phyloP scores from a whole-genome alignment of 2,113 vertebrate species.

The cat (Felis catus) region DNA sequence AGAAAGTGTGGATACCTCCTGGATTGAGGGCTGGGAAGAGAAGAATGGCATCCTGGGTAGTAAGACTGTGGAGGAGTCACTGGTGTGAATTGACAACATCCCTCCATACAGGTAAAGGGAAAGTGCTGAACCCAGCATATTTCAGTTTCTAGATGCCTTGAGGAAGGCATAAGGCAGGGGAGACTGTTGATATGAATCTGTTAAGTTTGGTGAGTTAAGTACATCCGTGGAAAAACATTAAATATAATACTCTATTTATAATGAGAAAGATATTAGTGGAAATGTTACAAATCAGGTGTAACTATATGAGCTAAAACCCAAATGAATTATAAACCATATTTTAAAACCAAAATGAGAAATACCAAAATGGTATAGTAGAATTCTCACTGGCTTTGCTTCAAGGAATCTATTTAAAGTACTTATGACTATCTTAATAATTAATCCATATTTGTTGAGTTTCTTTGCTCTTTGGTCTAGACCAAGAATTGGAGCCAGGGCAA shows the following conservation, averaged over 20 bases:
- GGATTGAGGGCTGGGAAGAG: neutral
- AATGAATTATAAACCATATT: neutral
- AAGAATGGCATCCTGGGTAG: neutral
- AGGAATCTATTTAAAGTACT: neutral
- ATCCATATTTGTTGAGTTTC: neutral
- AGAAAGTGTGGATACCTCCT: neutral
- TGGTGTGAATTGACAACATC: neutral
- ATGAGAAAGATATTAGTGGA: neutral
- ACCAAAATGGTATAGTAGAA: neutral
- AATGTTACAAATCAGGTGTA: neutral
- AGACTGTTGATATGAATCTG: neutral
- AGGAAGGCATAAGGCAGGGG: neutral
- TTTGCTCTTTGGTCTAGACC: neutral
- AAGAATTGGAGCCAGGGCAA: neutral
- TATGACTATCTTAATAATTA: neutral
- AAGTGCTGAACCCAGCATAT: neutral
- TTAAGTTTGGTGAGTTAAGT: neutral
- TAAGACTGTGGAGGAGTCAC: neutral
- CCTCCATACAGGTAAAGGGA: neutral
- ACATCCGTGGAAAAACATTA: neutral
- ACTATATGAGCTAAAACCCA: neutral
- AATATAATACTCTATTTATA: neutral
- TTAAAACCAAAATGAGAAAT: neutral
- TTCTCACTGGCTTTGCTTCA: neutral
- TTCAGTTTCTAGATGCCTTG: neutral